Percentiles rank a stretch among this genome's conserved stretches.
phyloP scores from a whole-genome alignment of 2,888 invertebrate genomes.

The Notodonta ziczac region DNA sequence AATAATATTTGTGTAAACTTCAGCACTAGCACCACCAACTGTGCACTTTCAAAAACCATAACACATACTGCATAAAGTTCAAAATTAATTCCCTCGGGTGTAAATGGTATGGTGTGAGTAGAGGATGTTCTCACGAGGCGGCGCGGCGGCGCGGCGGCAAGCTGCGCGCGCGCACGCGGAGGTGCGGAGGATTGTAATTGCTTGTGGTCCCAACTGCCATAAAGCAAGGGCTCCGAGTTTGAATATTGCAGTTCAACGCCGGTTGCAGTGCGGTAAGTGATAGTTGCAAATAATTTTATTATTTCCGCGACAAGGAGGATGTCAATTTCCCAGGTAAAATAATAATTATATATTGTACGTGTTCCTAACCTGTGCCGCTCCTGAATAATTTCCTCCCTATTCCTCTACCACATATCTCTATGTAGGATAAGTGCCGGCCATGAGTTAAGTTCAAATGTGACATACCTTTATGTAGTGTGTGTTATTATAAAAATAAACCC shows the following conservation, averaged over 20 bases:
- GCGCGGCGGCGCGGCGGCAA: not conserved
- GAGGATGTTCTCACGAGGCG: slow-evolving; percentile 16
- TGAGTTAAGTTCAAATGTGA: too few species aligned
- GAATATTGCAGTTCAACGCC: slow-evolving; percentile 44
- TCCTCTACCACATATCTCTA: too few species aligned
- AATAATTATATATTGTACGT: too few species aligned
- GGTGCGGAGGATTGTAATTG: slow-evolving; percentile 58
- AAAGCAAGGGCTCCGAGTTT: slow-evolving; percentile 53
- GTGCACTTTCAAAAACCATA: not conserved
- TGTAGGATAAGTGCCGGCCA: too few species aligned
- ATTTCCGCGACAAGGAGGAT: too few species aligned
- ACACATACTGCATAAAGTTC: not conserved
- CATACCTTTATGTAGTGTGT: too few species aligned
- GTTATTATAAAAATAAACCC: too few species aligned
- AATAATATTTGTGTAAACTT: slow-evolving; percentile 58
- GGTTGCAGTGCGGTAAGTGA: slow-evolving; percentile 14
- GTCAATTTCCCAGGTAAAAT: too few species aligned
- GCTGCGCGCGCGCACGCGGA: slow-evolving; percentile 30
- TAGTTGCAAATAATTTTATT: not conserved
- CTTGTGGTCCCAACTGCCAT: slow-evolving; percentile 50
- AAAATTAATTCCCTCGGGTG: not conserved
- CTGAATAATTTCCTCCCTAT: too few species aligned
- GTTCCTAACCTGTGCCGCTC: too few species aligned
- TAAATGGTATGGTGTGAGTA: slow-evolving; percentile 11
- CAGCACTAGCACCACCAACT: not conserved